Conservation (phyloP, 2,113 vertebrate genomes). For the Tinamus guttatus region DNA sequence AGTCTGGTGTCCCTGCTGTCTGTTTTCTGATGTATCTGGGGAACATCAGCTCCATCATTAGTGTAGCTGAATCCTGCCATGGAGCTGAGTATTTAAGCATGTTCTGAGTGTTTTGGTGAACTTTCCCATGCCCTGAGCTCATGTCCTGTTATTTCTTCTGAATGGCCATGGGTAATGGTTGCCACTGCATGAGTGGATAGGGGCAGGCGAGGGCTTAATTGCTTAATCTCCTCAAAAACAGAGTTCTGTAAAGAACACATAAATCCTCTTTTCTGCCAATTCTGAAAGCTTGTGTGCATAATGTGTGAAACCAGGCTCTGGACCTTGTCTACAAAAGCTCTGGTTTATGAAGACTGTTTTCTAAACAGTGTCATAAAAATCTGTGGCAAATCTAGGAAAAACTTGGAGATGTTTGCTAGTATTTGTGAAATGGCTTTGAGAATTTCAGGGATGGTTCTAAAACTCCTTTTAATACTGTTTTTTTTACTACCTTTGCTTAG, state of each 20-base stretch:
- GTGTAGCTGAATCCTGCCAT: fast-evolving
- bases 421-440: neutral
- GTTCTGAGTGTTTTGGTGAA: neutral
- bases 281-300: fast-evolving
- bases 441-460: neutral
- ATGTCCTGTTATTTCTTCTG: neutral
- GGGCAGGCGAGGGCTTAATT: neutral
- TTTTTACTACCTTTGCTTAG: neutral
- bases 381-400: neutral
- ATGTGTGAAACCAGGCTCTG: neutral
- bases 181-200: fast-evolving
- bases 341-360: neutral
- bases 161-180: fast-evolving
- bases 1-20: too few relatives aligned
- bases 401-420: neutral
- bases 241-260: neutral
- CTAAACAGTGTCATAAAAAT: neutral
- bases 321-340: neutral
- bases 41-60: neutral
- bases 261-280: neutral
- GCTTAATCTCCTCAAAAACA: neutral
- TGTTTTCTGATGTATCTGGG: neutral
- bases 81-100: neutral
- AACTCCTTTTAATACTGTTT: neutral
- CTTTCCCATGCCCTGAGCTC: neutral